These are phyloP conservation scores for Epizoanthus rinbou DNA, from an alignment of 92 coral and sea anemone genomes.

Conservation along the genomic window DNA sequence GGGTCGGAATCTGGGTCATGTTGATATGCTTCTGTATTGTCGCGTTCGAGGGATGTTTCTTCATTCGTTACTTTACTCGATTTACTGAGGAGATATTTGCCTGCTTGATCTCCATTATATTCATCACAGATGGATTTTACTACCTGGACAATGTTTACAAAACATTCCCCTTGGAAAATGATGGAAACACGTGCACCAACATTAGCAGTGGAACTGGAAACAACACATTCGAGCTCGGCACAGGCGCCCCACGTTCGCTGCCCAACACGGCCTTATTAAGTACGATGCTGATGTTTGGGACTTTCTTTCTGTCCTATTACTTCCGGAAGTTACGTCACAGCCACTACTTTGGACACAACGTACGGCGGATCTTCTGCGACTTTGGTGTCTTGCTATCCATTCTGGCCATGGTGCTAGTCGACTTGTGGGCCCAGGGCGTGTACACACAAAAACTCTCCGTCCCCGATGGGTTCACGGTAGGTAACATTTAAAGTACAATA, in stretches of 20 bases:
- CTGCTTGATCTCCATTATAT: conserved; percentile 87
- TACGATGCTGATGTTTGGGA: conserved; percentile 82
- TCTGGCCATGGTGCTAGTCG: conserved; percentile 84
- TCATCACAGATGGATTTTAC: conserved; percentile 79
- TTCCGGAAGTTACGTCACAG: conserved; percentile 92
- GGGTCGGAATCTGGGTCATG: conserved; percentile 99
- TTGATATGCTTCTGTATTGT: conserved; percentile 86
- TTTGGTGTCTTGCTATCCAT: conserved; percentile 95
- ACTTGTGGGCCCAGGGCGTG: conserved; percentile 69
- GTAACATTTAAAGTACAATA: not conserved
- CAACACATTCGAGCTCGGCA: not conserved
- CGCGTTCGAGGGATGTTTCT: conserved; percentile 95
- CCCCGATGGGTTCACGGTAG: conserved; percentile 76
- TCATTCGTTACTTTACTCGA: conserved; percentile 92
- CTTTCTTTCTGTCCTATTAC: conserved; percentile 82
- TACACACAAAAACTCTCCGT: conserved; percentile 76
- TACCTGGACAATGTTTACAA: conserved; percentile 66
- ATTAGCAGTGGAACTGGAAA: conserved; percentile 16
- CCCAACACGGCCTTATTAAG: conserved; percentile 87
- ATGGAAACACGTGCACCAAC: conserved; percentile 1
- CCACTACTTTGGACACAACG: conserved; percentile 83
- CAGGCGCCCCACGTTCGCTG: conserved; percentile 34
- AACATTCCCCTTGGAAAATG: conserved; percentile 49
- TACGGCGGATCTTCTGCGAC: conserved; percentile 89
- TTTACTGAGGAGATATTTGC: conserved; percentile 99